Percentiles rank a stretch among this genome's conserved stretches.
Evolutionary conservation across 2,888 invertebrate genomes (phyloP).

Genomic region (Trachelus iudaicus): DNA sequence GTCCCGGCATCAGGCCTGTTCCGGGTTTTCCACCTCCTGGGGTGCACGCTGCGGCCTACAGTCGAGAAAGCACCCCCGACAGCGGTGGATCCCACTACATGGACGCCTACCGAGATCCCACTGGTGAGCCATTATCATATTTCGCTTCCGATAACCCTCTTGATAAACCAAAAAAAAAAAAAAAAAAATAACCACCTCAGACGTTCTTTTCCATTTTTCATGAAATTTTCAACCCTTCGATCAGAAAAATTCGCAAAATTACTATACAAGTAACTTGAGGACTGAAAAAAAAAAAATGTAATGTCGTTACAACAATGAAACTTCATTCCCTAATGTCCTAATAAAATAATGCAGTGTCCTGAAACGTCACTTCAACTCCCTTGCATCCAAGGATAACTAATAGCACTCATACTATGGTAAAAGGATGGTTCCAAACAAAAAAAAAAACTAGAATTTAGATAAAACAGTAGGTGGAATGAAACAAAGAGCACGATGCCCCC

Average conservation of each 20-base stretch:
- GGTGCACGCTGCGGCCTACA: conserved; percentile 72
- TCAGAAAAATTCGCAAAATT: background rate
- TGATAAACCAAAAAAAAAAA: background rate
- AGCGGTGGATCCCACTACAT: conserved; percentile 90
- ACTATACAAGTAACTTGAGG: background rate
- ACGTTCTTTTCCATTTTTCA: no score
- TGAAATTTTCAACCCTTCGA: background rate
- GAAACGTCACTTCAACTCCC: background rate
- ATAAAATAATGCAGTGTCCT: background rate
- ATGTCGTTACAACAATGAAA: background rate
- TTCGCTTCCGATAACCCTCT: background rate
- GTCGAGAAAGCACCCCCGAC: conserved; percentile 89
- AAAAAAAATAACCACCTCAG: background rate
- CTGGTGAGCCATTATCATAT: conserved; percentile 71
- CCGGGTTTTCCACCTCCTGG: conserved; percentile 72
- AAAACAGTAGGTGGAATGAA: conserved; percentile 31
- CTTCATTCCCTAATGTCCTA: background rate
- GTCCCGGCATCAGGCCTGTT: conserved; percentile 69
- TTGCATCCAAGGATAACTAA: background rate
- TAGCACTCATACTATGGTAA: background rate
- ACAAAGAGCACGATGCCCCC: conserved; percentile 52
- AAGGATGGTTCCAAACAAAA: background rate
- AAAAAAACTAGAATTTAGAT: background rate
- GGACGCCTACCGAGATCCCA: conserved; percentile 87
- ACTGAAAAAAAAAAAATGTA: background rate